Percentiles rank a stretch among this genome's conserved stretches.
These are phyloP conservation scores for Zelleria hepariella DNA, from an alignment of 2,888 invertebrate genomes.

Conservation along the genomic window DNA sequence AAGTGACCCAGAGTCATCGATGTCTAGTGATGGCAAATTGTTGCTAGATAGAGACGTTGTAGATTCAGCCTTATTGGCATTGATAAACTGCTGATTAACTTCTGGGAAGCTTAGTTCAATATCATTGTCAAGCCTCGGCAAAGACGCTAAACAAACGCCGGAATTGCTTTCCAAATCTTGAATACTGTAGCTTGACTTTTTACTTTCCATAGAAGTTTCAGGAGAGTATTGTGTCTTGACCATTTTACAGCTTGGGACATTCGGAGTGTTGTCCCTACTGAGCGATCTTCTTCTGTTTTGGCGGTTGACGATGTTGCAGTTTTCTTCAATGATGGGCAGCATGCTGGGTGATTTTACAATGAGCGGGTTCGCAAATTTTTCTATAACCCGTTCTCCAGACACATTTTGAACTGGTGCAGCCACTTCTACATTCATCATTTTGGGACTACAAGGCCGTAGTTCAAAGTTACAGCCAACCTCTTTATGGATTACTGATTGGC, in stretches of 20 bases:
- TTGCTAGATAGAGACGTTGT: not conserved
- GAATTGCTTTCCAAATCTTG: constrained; percentile 60
- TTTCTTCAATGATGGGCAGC: constrained; percentile 27
- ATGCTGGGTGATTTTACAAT: constrained; percentile 30
- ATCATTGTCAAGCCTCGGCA: constrained; percentile 60
- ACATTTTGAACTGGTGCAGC: constrained; percentile 52
- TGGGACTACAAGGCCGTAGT: constrained; percentile 66
- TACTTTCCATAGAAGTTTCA: constrained; percentile 22
- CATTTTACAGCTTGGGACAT: constrained; percentile 51
- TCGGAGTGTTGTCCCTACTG: constrained; percentile 21
- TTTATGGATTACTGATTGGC: constrained; percentile 67
- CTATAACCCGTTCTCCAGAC: constrained; percentile 50
- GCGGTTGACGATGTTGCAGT: constrained; percentile 11
- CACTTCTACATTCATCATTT: constrained; percentile 60
- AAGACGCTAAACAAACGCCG: constrained; percentile 55
- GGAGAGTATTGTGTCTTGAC: constrained; percentile 38
- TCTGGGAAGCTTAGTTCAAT: constrained; percentile 63
- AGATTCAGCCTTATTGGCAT: constrained; percentile 50
- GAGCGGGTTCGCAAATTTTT: constrained; percentile 56
- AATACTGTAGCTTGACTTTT: constrained; percentile 47
- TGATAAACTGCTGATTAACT: constrained; percentile 65
- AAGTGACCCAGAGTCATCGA: constrained; percentile 20
- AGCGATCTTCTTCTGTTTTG: constrained; percentile 19
- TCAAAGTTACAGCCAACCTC: constrained; percentile 70
- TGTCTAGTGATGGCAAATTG: constrained; percentile 22